Percentiles rank a stretch among this genome's conserved stretches.
These are phyloP conservation scores for Ephestia elutella DNA, from an alignment of 1,140 invertebrate species.

Conservation along the genomic window DNA sequence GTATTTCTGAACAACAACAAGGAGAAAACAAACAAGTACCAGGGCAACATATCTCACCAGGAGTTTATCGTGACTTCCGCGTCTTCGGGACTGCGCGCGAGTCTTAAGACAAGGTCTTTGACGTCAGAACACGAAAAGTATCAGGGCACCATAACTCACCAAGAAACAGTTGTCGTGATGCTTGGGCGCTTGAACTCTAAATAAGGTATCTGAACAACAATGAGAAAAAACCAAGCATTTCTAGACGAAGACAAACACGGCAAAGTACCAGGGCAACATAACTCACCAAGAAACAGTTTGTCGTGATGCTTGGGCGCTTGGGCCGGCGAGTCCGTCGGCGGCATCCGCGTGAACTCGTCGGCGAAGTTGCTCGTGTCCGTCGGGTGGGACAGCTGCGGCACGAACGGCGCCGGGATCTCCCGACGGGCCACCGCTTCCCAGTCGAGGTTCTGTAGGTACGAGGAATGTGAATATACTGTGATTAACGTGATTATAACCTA, in stretches of 20 bases:
- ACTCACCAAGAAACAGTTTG: conserved; percentile 79
- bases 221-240: too few relatives aligned
- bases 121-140: too few relatives aligned
- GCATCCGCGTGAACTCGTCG: conserved; percentile 95
- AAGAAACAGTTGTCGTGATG: conserved; percentile 88
- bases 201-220: too few relatives aligned
- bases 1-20: too few relatives aligned
- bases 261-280: too few relatives aligned
- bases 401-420: conserved; percentile 86
- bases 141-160: conserved; percentile 26
- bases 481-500: neutral
- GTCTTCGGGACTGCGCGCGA: too few relatives aligned
- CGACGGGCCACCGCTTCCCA: conserved; percentile 86
- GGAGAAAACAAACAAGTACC: conserved; percentile 70
- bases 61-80: too few relatives aligned
- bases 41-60: neutral
- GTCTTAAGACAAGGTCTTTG: too few relatives aligned
- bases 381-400: conserved; percentile 86
- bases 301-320: conserved; percentile 89
- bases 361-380: conserved; percentile 97
- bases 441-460: conserved; percentile 75
- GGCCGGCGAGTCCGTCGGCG: conserved; percentile 92
- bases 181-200: conserved; percentile 85
- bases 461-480: neutral
- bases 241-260: too few relatives aligned